A percentile compares a stretch with the other conserved stretches of the same genome.
These are phyloP conservation scores for Ariopsis seemanni DNA, from an alignment of 2,113 vertebrate species.

Conservation along the genomic window DNA sequence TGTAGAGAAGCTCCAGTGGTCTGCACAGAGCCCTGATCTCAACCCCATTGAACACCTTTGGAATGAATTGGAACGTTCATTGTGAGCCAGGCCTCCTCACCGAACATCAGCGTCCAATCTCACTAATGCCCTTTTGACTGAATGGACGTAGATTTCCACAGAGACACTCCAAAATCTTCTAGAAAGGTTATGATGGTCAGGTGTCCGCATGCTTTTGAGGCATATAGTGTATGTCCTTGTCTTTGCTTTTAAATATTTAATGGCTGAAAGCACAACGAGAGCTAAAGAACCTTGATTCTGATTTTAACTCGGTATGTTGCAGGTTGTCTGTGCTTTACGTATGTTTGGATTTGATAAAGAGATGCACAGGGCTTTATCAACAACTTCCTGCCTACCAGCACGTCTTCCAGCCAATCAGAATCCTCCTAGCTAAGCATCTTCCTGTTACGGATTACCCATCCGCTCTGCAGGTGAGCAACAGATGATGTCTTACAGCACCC, in stretches of 20 bases:
- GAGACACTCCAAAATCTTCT: neutral
- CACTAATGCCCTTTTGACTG: neutral
- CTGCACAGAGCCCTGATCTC: no score
- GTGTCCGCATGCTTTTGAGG: neutral
- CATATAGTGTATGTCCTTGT: neutral
- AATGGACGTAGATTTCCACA: neutral
- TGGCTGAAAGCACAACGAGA: neutral
- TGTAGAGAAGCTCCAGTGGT: no score
- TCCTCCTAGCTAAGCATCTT: slow-evolving; percentile 75
- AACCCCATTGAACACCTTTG: no score
- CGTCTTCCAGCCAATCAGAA: slow-evolving; percentile 76
- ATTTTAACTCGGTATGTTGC: slow-evolving; percentile 15
- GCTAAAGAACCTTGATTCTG: neutral
- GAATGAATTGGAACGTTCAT: no score
- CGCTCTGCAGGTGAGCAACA: slow-evolving; percentile 75
- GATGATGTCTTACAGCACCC: neutral
- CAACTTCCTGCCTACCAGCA: slow-evolving; percentile 73
- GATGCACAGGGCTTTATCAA: slow-evolving; percentile 75
- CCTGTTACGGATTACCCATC: slow-evolving; percentile 65
- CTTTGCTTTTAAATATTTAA: neutral
- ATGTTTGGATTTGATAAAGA: slow-evolving; percentile 82
- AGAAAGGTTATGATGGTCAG: neutral
- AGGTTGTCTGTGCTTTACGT: slow-evolving; percentile 82
- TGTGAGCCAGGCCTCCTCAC: no score
- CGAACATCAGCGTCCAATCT: no score